Conservation (phyloP, 2,113 vertebrate species). For the Hydropotes inermis region DNA sequence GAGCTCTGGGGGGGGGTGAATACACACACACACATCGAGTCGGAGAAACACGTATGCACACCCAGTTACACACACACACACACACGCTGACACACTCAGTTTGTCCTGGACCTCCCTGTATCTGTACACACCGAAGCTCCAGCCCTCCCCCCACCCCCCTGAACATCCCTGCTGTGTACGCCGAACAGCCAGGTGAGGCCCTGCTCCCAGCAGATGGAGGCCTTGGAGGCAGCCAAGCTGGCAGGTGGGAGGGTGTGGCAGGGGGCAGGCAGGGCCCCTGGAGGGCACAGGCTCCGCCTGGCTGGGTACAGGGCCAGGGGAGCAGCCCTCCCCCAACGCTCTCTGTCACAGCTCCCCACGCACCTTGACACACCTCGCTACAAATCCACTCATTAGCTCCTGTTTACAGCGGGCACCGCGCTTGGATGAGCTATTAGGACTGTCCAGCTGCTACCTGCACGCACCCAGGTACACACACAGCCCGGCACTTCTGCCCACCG, state of each 20-base stretch:
- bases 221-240: not conserved
- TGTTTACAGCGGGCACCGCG: conserved; percentile 39
- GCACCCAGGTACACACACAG: not conserved
- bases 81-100: accelerated
- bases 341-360: not conserved
- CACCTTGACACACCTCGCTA: conserved; percentile 33
- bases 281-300: not conserved
- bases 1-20: not conserved
- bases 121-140: not conserved
- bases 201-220: not conserved
- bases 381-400: conserved; percentile 63
- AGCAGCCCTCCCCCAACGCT: not conserved
- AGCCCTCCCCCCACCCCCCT: not conserved
- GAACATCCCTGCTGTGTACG: not conserved
- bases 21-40: not conserved
- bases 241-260: conserved; percentile 46
- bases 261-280: not conserved
- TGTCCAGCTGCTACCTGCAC: conserved; percentile 12
- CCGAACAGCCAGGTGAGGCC: not conserved
- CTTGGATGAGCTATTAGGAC: not conserved
- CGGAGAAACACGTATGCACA: not conserved
- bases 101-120: not conserved
- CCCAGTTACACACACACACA: not conserved
- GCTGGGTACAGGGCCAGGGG: not conserved
- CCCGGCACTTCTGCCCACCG: not conserved